Evolutionary conservation across 2,888 invertebrate genomes (phyloP).

Genomic region (Apotomis capreana): DNA sequence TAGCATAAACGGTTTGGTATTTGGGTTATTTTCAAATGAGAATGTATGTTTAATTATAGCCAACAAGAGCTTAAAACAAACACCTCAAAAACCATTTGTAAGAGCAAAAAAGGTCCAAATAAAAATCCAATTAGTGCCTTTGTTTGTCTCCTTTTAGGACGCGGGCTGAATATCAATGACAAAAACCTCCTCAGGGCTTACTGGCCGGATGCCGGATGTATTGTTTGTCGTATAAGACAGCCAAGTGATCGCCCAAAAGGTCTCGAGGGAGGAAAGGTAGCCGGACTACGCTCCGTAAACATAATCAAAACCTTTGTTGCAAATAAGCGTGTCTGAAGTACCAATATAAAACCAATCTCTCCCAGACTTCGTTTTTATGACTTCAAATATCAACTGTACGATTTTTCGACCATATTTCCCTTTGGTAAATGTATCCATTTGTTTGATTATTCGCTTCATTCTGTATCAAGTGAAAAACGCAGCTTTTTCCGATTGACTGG

Average conservation of each 20-base stretch:
- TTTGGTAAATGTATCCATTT: conserved; percentile 31
- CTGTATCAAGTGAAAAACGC: conserved; percentile 12
- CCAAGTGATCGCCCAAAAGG: background rate
- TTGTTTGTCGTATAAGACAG: background rate
- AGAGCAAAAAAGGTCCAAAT: conserved; percentile 1
- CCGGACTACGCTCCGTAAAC: background rate
- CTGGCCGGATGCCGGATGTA: background rate
- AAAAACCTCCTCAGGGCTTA: background rate
- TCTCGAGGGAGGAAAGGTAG: conserved; percentile 6
- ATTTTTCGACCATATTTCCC: conserved; percentile 9
- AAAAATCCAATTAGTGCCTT: conserved; percentile 22
- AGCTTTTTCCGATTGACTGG: conserved; percentile 1
- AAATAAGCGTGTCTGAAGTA: conserved; percentile 1
- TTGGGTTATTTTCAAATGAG: background rate
- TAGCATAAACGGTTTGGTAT: background rate
- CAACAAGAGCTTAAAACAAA: background rate
- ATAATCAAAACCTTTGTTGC: conserved; percentile 17
- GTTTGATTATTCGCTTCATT: conserved; percentile 34
- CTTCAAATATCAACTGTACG: conserved; percentile 17
- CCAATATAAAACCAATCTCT: conserved; percentile 23
- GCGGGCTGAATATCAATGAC: conserved; percentile 31
- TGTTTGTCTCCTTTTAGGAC: conserved; percentile 21
- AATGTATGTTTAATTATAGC: background rate
- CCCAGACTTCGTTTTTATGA: conserved; percentile 24
- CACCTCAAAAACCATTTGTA: background rate